A percentile compares a stretch with the other conserved stretches of the same genome.
phyloP scores from a whole-genome alignment of 2,888 invertebrate species.

The Hydroisotoma schaefferi region DNA sequence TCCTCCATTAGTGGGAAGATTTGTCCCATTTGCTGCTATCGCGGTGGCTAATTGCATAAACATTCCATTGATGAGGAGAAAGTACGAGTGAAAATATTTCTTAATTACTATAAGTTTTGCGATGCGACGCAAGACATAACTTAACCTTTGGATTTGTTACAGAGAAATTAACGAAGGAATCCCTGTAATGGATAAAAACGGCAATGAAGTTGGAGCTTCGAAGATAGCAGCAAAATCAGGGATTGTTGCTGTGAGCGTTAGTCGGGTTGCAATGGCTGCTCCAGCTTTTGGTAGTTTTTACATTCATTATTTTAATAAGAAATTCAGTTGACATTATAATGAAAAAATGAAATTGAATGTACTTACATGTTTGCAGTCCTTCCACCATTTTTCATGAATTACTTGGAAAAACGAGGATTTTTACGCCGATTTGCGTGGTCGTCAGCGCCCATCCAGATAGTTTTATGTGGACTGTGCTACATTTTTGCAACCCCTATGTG shows the following conservation, averaged over 20 bases:
- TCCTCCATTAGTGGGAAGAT: slow-evolving; percentile 72
- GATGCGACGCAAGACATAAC: too few species aligned
- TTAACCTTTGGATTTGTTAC: slow-evolving; percentile 24
- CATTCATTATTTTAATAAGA: background rate
- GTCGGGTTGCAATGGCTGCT: slow-evolving; percentile 83
- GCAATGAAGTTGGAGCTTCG: slow-evolving; percentile 63
- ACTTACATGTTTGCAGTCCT: too few species aligned
- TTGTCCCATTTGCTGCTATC: slow-evolving; percentile 94
- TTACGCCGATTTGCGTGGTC: slow-evolving; percentile 65
- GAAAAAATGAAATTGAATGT: background rate
- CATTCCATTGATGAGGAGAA: slow-evolving; percentile 94
- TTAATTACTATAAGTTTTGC: too few species aligned
- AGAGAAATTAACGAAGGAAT: slow-evolving; percentile 79
- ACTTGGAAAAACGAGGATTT: slow-evolving; percentile 64
- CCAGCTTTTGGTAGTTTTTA: slow-evolving; percentile 79
- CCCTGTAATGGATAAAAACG: slow-evolving; percentile 72
- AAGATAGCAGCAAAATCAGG: slow-evolving; percentile 71
- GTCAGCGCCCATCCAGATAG: slow-evolving; percentile 70
- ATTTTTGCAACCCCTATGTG: slow-evolving; percentile 92
- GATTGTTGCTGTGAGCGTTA: slow-evolving; percentile 80
- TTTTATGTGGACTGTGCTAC: slow-evolving; percentile 54
- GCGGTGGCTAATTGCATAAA: slow-evolving; percentile 97
- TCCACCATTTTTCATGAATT: slow-evolving; percentile 68
- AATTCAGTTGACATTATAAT: too few species aligned
- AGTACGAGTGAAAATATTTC: slow-evolving; percentile 63